A percentile compares a stretch with the other conserved stretches of the same genome.
Conservation (phyloP, 1,140 invertebrate genomes). For the Semibalanus balanoides region DNA sequence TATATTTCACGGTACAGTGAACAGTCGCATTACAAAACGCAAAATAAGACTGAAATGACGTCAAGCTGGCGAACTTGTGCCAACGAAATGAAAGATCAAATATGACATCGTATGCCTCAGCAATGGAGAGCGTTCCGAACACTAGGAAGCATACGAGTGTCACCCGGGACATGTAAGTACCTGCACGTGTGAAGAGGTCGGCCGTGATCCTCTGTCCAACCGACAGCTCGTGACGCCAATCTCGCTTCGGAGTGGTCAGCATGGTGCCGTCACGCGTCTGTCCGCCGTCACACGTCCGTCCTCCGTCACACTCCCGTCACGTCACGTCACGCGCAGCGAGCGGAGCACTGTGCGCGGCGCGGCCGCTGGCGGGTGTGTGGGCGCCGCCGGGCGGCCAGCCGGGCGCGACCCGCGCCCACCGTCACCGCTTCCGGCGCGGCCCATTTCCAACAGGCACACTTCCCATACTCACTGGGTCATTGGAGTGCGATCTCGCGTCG, state of each 20-base stretch:
- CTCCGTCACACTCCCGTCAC: neutral
- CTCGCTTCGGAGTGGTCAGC: neutral
- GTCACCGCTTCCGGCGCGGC: neutral
- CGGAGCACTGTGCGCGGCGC: too few species aligned
- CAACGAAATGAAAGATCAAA: too few species aligned
- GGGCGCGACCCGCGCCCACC: neutral
- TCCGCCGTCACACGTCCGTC: neutral
- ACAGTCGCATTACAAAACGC: too few species aligned
- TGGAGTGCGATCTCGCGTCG: neutral
- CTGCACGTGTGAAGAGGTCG: neutral
- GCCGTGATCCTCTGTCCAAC: neutral
- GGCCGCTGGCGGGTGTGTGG: neutral
- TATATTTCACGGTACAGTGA: too few species aligned
- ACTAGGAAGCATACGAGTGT: too few species aligned
- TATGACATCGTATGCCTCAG: too few species aligned
- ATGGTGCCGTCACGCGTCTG: neutral
- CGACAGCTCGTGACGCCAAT: neutral
- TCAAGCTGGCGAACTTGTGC: too few species aligned
- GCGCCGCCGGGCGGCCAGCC: too few species aligned
- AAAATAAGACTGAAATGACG: too few species aligned
- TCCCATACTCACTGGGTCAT: constrained; percentile 1
- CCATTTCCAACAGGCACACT: neutral
- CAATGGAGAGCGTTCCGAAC: too few species aligned
- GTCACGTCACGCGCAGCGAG: neutral
- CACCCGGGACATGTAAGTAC: too few species aligned